Evolutionary conservation across 2,113 vertebrate genomes (phyloP), one percentile per base, ranked within the genome.

Genomic region (Pygathrix nemaeus): DNA sequence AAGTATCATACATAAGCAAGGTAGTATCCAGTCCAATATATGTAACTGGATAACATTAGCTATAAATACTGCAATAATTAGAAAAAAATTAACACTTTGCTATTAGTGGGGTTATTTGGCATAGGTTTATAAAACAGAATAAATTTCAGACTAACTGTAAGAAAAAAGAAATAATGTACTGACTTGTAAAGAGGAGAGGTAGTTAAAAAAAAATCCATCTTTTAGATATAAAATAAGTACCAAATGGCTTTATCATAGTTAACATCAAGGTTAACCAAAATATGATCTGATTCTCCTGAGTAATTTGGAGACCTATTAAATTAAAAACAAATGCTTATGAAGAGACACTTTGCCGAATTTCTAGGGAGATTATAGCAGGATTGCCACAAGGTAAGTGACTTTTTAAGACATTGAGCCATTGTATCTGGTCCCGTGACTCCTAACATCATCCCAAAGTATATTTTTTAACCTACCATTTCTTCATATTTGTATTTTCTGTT

Each of bases 261-360:
- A 82, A 93, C 25, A 91, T 91, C n/a, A 73, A 96, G 48, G 21
- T 83, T 78, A 94, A 68, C 35, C 52, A 93, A 97, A 83, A 73
- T 32, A 55, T 90, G 59, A 95, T 78, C 30, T 85, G 40, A 70
- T 93, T 96, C 32, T 45, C 59, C 79, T 92, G 80, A 75, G 55
- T 81, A 83, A 92, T 79, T 92, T 57, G 30, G 17, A 93, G 25
- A 87, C 35, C 90, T 72, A 72, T 83, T 81, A 82, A 80, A 86
- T 92, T 76, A 87, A 82, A 95, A 95, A 45, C 40, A 92, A 87
- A 96, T 82, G 11, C 43, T 80, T 88, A 76, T 40, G 17, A 90
- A 92, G 80, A 94, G 75, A 84, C 57, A 92, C 70, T 86, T 59
- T 83, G 21, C 57, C 75, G 6, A 92, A 84, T 96, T 94, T 61